Percentiles rank a stretch among this genome's conserved stretches.
phyloP scores from a whole-genome alignment of 1,140 invertebrate species.

The Ips nitidus region DNA sequence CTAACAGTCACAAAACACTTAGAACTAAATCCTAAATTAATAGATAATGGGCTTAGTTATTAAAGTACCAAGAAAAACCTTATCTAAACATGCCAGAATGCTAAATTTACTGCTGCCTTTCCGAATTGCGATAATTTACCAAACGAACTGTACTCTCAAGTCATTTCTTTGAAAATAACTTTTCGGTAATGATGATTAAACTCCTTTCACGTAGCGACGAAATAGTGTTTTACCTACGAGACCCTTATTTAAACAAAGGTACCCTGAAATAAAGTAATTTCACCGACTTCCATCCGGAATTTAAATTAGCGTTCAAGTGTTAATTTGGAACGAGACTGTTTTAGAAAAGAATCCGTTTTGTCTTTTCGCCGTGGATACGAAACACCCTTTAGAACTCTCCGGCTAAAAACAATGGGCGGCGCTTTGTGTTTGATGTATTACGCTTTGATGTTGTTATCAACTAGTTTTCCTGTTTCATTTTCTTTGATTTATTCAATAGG shows the following conservation, averaged over 20 bases:
- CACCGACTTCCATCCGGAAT: constrained; percentile 1
- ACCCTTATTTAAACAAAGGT: constrained; percentile 15
- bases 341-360: not conserved
- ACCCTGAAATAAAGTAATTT: constrained; percentile 8
- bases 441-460: no score
- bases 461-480: no score
- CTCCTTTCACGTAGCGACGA: constrained; percentile 13
- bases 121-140: constrained; percentile 22
- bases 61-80: no score
- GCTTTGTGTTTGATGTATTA: no score
- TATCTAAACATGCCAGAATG: no score
- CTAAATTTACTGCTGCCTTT: no score
- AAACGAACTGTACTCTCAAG: not conserved
- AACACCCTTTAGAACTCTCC: no score
- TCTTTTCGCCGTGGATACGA: not conserved
- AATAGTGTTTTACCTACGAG: constrained; percentile 17
- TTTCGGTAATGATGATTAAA: constrained; percentile 18
- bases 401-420: no score
- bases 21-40: no score
- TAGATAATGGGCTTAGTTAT: no score
- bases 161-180: constrained; percentile 9
- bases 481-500: no score
- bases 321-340: not conserved
- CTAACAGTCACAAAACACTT: no score
- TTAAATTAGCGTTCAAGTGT: constrained; percentile 9